Base-by-base conservation (phyloP, 2,113 vertebrate genomes). In the Sterrhoptilus dennistouni region DNA sequence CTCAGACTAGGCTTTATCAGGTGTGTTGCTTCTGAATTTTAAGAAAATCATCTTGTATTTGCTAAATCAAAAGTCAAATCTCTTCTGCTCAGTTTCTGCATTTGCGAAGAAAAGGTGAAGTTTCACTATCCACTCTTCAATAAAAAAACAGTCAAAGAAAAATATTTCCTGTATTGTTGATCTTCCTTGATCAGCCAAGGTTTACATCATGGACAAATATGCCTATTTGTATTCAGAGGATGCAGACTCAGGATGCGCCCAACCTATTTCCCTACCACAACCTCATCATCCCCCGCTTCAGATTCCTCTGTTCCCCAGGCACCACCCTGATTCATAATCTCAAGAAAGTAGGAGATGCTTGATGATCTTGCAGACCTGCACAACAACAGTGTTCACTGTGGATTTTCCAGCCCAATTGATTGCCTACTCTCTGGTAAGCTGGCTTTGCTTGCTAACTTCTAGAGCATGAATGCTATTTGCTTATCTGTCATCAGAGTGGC, bases 281-380 rank as follows among this genome's bases (percentile, higher is more conserved):
- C 49, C 60, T 83, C 12, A 6, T 88, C 94, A 95, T 87, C 64
- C 83, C 56, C 72, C 0, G 2, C 80, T 81, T 92, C 76, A 75
- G 27, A 86, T 52, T 78, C 91, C 72, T 93, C 89, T 89, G 54
- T 52, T 89, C 90, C 52, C 49, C 52, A 84, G 72, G 72, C 94
- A 95, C 93, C 93, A 82, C 95, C 94, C 96, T 95, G 80, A 96
- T 95, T 95, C 86, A 95, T 71, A 84, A 93, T 75, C 86, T 95
- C 60, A 63, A 5, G 83, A 97, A 95, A 95, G 91, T 9, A 78
- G 42, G 68, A 92, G 91, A 92, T 87, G 65, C 72, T 72, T 95
- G 45, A 92, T 93, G 80, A 92, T 89, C 93, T 81, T 70, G 52
- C 91, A 90, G 77, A 93, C 52, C 68, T 92, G 89, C 72, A 71